These are phyloP conservation scores for Lithobates pipiens DNA, from an alignment of 2,797 vertebrate species.

Conservation along the genomic window DNA sequence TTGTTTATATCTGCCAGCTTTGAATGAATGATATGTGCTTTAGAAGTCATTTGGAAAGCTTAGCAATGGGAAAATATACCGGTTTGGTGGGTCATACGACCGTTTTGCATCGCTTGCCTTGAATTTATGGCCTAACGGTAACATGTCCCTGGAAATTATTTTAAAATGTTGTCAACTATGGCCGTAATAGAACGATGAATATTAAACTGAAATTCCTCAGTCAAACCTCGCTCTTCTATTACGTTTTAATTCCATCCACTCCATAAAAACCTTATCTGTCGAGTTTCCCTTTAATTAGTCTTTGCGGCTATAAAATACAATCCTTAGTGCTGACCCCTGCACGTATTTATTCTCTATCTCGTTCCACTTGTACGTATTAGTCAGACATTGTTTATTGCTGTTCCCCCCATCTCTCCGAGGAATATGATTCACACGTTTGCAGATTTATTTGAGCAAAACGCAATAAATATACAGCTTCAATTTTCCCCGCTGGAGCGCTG, in stretches of 20 bases:
- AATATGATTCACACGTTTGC: conserved; percentile 98
- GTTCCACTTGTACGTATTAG: conserved; percentile 64
- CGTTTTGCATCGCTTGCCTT: too few species aligned
- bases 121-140: too few species aligned
- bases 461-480: conserved; percentile 96
- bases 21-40: too few species aligned
- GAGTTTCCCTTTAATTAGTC: not conserved
- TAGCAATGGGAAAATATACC: too few species aligned
- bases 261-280: conserved; percentile 1
- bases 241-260: not conserved
- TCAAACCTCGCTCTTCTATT: too few species aligned
- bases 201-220: too few species aligned
- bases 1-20: too few species aligned
- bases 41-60: too few species aligned
- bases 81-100: too few species aligned
- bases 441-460: conserved; percentile 98
- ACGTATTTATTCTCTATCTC: conserved; percentile 66
- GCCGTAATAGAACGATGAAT: too few species aligned
- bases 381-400: conserved; percentile 74
- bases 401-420: conserved; percentile 83
- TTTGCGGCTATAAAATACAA: not conserved
- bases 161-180: too few species aligned
- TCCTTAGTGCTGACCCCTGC: conserved; percentile 43
- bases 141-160: too few species aligned
- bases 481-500: conserved; percentile 96